A percentile compares a stretch with the other conserved stretches of the same genome.
Evolutionary conservation across 2,113 vertebrate species (phyloP).

Genomic region (Elaphurus davidianus): DNA sequence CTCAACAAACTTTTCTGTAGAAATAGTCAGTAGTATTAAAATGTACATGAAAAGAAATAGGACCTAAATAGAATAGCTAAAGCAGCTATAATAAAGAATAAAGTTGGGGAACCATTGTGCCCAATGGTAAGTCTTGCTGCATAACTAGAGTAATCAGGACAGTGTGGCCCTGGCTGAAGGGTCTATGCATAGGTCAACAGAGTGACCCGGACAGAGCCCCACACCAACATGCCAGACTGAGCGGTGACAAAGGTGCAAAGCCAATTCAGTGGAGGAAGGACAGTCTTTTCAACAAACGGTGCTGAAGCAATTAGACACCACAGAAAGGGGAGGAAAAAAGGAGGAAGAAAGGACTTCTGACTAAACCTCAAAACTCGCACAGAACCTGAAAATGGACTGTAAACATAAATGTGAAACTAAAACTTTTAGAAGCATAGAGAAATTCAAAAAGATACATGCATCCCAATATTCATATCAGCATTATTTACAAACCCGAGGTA

Average conservation of each 20-base stretch:
- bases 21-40: not conserved
- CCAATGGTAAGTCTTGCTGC: not conserved
- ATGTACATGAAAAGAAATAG: not conserved
- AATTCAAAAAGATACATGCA: not conserved
- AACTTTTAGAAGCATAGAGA: not conserved
- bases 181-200: not conserved
- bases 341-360: not conserved
- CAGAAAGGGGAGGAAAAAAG: not conserved
- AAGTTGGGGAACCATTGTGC: not conserved
- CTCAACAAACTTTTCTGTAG: not conserved
- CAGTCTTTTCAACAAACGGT: not conserved
- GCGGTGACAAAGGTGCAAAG: not conserved
- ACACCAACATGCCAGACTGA: not conserved
- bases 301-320: not conserved
- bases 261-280: not conserved
- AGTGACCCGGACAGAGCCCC: not conserved
- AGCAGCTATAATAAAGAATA: not conserved
- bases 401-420: not conserved
- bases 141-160: not conserved
- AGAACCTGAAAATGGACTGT: not conserved
- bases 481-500: not conserved
- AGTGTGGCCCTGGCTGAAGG: not conserved
- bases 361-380: not conserved
- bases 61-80: not conserved
- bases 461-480: not conserved